These are phyloP conservation scores for Isurus oxyrinchus DNA, from an alignment of 2,113 vertebrate genomes.

Conservation along the genomic window DNA sequence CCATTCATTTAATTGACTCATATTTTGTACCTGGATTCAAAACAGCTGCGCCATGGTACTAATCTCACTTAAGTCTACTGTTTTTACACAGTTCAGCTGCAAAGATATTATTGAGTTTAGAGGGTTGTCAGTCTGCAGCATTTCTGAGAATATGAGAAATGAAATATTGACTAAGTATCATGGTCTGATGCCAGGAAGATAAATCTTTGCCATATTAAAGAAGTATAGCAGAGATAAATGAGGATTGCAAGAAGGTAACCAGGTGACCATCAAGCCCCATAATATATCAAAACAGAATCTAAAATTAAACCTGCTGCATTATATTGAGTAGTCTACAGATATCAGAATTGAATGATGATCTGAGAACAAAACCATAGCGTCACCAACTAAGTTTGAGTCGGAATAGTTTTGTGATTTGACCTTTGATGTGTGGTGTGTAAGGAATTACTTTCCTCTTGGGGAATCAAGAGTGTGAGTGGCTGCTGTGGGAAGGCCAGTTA, in stretches of 20 bases:
- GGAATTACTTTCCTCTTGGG: background rate
- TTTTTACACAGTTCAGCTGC: background rate
- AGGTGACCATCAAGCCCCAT: background rate
- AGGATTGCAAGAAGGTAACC: background rate
- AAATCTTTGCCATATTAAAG: conserved; percentile 6
- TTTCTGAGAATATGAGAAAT: background rate
- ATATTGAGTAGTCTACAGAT: background rate
- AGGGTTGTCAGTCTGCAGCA: background rate
- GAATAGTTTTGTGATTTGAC: background rate
- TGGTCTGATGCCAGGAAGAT: background rate
- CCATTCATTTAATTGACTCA: background rate
- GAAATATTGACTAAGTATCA: background rate
- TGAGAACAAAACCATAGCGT: background rate
- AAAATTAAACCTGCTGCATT: background rate
- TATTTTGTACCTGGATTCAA: background rate
- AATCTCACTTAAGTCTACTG: background rate
- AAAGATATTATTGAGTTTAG: background rate
- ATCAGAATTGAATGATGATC: background rate
- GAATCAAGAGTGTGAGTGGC: background rate
- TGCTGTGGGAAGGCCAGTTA: background rate
- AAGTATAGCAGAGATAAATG: background rate
- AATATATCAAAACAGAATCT: background rate
- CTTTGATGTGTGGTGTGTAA: background rate
- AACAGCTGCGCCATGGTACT: background rate
- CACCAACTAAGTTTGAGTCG: background rate